Conservation (phyloP, 2,888 invertebrate species). For the Tinea semifulvella region DNA sequence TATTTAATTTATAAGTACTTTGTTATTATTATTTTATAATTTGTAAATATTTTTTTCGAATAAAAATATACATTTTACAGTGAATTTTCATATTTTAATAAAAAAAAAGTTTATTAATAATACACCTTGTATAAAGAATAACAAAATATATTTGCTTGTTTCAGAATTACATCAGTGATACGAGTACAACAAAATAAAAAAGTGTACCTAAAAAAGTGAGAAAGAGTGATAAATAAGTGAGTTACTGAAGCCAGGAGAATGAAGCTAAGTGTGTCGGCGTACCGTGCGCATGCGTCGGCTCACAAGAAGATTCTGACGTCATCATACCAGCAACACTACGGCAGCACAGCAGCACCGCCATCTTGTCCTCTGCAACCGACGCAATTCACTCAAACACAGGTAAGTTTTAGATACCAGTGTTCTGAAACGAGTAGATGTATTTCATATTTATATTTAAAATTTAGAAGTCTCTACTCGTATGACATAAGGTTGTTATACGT, state of each 20-base stretch:
- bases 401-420: conserved; percentile 24
- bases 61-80: no score
- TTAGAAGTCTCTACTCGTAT: no score
- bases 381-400: conserved; percentile 48
- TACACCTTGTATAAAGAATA: no score
- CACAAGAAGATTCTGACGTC: conserved; percentile 86
- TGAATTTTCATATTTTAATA: no score
- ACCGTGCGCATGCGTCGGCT: conserved; percentile 88
- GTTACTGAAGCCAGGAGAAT: conserved; percentile 40
- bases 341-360: conserved; percentile 73
- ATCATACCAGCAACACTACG: conserved; percentile 82
- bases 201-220: neutral
- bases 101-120: no score
- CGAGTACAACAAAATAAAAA: neutral
- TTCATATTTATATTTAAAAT: no score
- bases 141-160: neutral
- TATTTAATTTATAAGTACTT: no score
- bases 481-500: no score
- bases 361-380: conserved; percentile 52
- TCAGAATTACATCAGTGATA: neutral
- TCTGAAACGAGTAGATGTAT: neutral
- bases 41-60: no score
- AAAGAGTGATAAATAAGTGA: neutral
- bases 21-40: no score
- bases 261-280: conserved; percentile 90